These are phyloP conservation scores for Chaetoderma sp. DNA, from an alignment of 2,888 invertebrate genomes.

Conservation along the genomic window DNA sequence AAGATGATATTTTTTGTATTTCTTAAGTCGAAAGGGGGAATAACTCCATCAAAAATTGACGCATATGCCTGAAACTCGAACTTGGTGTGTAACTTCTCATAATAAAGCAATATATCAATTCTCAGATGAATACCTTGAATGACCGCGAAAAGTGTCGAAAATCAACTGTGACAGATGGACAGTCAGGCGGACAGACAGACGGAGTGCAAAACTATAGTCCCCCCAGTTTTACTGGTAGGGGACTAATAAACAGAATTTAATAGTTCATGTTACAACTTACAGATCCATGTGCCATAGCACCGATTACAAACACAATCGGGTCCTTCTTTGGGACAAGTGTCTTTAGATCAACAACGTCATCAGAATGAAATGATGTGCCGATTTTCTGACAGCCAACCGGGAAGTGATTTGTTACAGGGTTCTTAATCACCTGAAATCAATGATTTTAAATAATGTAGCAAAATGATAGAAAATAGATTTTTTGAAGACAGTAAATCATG, in stretches of 20 bases:
- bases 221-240: no score
- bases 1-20: no score
- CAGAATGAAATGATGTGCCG: slow-evolving; percentile 89
- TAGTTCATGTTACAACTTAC: slow-evolving; percentile 73
- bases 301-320: slow-evolving; percentile 90
- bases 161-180: no score
- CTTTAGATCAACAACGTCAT: slow-evolving; percentile 77
- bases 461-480: neutral
- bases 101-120: no score
- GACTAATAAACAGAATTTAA: neutral
- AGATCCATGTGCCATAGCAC: slow-evolving; percentile 98
- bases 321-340: slow-evolving; percentile 84
- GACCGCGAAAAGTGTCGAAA: slow-evolving; percentile 13
- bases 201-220: no score
- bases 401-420: slow-evolving; percentile 92
- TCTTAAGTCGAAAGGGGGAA: no score
- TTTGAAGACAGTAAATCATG: neutral
- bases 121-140: no score
- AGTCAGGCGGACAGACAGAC: no score
- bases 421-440: slow-evolving; percentile 79
- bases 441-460: neutral
- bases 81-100: no score
- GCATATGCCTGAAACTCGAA: no score
- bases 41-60: no score
- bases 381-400: slow-evolving; percentile 94